Evolutionary conservation across 2,113 vertebrate genomes (phyloP).

Genomic region (Gopherus flavomarginatus): DNA sequence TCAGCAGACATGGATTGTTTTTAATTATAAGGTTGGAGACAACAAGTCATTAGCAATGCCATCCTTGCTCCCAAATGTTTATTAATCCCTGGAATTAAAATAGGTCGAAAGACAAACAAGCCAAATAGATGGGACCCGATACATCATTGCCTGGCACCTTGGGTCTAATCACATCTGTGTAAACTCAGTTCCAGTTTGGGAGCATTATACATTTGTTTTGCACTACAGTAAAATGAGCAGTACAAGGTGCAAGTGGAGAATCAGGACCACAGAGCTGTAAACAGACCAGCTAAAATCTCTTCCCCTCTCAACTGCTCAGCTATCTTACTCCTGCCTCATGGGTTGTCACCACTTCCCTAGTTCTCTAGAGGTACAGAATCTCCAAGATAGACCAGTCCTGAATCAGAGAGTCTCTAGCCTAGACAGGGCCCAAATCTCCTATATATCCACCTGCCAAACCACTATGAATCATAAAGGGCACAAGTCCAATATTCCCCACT

Average conservation of each 20-base stretch:
- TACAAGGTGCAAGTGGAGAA: not conserved
- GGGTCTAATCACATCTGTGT: accelerated
- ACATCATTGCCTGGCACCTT: accelerated
- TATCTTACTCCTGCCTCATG: not conserved
- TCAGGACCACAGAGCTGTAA: not conserved
- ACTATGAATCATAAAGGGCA: not conserved
- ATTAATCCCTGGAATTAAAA: not conserved
- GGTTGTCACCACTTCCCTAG: not conserved
- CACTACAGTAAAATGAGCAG: not conserved
- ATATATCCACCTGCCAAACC: not conserved
- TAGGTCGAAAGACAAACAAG: not conserved
- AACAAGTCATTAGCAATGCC: not conserved
- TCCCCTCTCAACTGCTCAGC: not conserved
- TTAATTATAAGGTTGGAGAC: not conserved
- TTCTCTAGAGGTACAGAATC: not conserved
- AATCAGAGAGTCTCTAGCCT: not conserved
- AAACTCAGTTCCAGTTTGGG: not conserved
- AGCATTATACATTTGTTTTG: not conserved
- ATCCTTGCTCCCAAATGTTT: not conserved
- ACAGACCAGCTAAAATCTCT: not conserved
- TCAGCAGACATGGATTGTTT: not conserved
- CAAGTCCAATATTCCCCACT: not conserved
- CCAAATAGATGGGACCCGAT: accelerated
- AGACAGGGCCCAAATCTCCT: not conserved
- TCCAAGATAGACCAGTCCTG: not conserved